Evolutionary conservation across 2,113 vertebrate species (phyloP), one percentile per base, ranked within the genome.

Genomic region (Calyptommatus sinebrachiatus): DNA sequence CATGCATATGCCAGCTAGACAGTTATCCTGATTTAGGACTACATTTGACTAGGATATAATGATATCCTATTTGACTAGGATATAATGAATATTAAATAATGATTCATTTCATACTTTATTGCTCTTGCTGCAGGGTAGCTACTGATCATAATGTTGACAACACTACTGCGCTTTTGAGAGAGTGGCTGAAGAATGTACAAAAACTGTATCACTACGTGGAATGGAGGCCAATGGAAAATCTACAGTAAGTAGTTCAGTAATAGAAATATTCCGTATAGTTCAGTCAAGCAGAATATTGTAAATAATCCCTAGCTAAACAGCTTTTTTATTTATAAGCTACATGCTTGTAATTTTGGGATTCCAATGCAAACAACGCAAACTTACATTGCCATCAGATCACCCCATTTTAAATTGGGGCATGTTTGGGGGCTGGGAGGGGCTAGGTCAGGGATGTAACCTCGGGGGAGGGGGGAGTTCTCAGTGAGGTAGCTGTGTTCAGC

Each of bases 111-210:
- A 6, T 14, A 21, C n/a, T 65, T 48, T 9, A 26, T 53, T 85
- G 53, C 77, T 12, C 11, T 71, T 85, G 78, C 61, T 77, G 70
- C 87, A 99, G 98, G 98, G 97, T 91, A 18, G 98, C 97, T 53
- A 97, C 97, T 0, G 98, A 99, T 87, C 98, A 99, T 80, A 99
- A 96, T 11, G 9, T 95, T 79, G 98, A 99, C 92, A 99, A 99
- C 85, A 99, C 96, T 68, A 98, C 97, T 0, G 96, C 95, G 18
- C 90, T 99, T 83, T 92, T 99, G 85, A 95, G 94, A 83, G 98
- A 98, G 84, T 99, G 98, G 98, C 89, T 99, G 92, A 97, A 94
- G 88, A 94, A 88, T 0, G 96, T 97, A 1, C 97, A 97, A 93
- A 91, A 84, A 20, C 50, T 95, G 31, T 99, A 99, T 86, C 98